These are phyloP conservation scores for Herpailurus yagouaroundi DNA, from an alignment of 2,113 vertebrate species.

Conservation along the genomic window DNA sequence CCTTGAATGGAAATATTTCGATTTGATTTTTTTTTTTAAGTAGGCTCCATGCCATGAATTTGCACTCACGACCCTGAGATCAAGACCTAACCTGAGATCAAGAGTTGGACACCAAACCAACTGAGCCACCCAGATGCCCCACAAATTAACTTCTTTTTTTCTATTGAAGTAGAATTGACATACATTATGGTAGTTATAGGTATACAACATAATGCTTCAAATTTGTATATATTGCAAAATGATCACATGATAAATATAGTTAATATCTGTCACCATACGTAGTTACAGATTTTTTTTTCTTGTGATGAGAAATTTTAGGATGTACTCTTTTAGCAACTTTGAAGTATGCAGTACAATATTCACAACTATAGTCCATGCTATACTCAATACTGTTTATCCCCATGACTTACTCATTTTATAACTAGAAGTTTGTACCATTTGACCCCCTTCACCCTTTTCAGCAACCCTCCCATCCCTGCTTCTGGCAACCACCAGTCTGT, in stretches of 20 bases:
- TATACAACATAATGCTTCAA: not conserved
- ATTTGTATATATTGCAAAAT: not conserved
- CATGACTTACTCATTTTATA: not conserved
- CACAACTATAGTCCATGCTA: not conserved
- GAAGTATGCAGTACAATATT: not conserved
- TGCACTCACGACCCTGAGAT: not conserved
- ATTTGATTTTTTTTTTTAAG: not conserved
- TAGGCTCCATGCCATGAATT: too few relatives aligned
- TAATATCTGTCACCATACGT: not conserved
- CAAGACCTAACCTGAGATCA: not conserved
- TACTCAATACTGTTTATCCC: not conserved
- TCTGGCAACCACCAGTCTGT: not conserved
- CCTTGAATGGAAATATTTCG: slow-evolving; percentile 29
- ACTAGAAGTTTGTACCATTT: not conserved
- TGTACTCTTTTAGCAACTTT: not conserved
- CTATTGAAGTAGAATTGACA: not conserved
- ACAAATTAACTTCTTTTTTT: not conserved
- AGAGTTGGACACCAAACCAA: not conserved
- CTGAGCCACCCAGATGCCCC: not conserved
- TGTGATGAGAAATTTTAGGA: not conserved
- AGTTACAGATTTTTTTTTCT: not conserved
- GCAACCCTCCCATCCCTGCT: not conserved
- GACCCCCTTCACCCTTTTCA: not conserved
- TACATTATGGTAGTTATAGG: not conserved
- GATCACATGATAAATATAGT: not conserved